A percentile compares a stretch with the other conserved stretches of the same genome.
Conservation (phyloP, 2,888 invertebrate genomes). For the Metellina segmentata region DNA sequence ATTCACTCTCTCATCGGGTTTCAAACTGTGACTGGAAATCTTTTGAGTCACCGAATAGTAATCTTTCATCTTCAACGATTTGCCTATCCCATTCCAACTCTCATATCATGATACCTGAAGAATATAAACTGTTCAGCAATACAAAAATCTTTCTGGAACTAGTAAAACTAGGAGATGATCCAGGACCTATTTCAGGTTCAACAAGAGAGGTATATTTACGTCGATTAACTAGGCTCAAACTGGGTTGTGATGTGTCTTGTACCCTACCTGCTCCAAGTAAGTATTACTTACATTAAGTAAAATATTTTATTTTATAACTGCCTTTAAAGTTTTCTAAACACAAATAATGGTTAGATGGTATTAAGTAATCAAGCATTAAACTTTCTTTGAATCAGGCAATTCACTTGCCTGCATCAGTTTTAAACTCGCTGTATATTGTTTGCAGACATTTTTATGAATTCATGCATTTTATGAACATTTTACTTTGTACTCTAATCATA, state of each 20-base stretch:
- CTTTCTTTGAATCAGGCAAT: background rate
- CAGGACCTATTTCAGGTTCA: constrained; percentile 90
- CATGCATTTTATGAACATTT: no score
- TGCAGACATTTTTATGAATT: no score
- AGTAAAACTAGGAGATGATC: constrained; percentile 85
- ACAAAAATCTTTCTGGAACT: constrained; percentile 83
- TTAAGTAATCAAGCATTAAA: background rate
- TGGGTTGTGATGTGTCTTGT: constrained; percentile 22
- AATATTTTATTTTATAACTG: no score
- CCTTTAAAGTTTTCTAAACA: no score
- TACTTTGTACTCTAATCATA: no score
- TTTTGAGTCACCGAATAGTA: constrained; percentile 29
- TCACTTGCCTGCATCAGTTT: no score
- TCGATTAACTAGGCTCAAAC: constrained; percentile 79
- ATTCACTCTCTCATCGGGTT: background rate
- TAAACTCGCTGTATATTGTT: no score
- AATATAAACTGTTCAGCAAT: constrained; percentile 48
- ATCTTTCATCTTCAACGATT: constrained; percentile 17
- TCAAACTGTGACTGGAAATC: constrained; percentile 59
- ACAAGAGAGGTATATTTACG: constrained; percentile 90
- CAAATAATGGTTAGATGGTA: background rate
- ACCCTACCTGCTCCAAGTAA: constrained; percentile 65
- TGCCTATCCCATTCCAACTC: constrained; percentile 36
- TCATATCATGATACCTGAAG: constrained; percentile 4
- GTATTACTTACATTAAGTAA: constrained; percentile 35